Evolutionary conservation across 2,797 vertebrate genomes (phyloP), one percentile per base, ranked within the genome.

Genomic region (Columba guinea): DNA sequence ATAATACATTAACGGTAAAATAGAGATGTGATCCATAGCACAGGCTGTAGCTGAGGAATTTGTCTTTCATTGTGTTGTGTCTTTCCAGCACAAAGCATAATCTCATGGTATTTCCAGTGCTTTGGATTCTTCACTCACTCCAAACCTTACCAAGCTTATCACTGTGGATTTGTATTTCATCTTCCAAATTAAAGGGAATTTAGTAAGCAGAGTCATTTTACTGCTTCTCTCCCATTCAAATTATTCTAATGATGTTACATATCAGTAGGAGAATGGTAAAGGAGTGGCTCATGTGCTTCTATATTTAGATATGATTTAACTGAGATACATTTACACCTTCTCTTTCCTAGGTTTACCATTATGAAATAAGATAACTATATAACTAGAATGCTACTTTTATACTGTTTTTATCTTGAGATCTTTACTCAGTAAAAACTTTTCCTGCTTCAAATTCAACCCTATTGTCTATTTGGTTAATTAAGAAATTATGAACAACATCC

Each of bases 301-400:
- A 23, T 17, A 30, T 55, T 71, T 48, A 59, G 2, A 8, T 20
- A 26, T 0, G 1, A n/a, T 85, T 60, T 58, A 92, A 69, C 23
- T 76, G 67, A 95, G 15, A 10, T 75, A 2, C 5, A 37, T 85
- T 79, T 62, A 67, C 51, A 65, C 8, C 74, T 64, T 95, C 37
- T 89, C 62, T 78, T 95, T 93, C 68, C 89, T 30, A 88, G 65
- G 20, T 19, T 90, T 81, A 69, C 35, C 69, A 68, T 35, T 76
- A 68, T n/a, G 60, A 95, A 56, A 74, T 65, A 78, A 91, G 78
- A 95, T 20, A 93, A 94, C 60, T 96, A 87, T 59, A 34, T 49
- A 91, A 71, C 19, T 89, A 60, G 30, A 96, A 78, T 59, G 35
- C 11, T 95, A 60, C 67, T 89, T 93, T 91, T 65, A 68, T 68